phyloP scores from a whole-genome alignment of 2,797 vertebrate genomes.

The Molossus molossus region DNA sequence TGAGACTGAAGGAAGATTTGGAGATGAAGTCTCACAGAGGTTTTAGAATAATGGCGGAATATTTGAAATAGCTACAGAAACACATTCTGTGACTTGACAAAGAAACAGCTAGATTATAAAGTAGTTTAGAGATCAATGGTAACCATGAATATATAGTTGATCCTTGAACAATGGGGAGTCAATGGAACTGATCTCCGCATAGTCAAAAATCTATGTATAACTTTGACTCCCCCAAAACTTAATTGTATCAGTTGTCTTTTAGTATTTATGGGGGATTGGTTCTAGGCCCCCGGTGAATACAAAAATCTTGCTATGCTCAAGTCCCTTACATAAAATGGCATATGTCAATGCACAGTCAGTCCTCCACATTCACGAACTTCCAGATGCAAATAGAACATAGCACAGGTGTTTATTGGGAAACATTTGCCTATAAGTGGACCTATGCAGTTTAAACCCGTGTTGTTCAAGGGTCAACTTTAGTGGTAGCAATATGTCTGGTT shows the following conservation, averaged over 20 bases:
- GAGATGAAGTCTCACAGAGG: background rate
- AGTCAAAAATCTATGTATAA: background rate
- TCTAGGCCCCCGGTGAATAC: background rate
- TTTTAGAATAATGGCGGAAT: background rate
- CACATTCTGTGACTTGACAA: background rate
- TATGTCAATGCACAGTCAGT: background rate
- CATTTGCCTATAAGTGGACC: background rate
- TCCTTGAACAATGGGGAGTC: background rate
- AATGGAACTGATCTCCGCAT: background rate
- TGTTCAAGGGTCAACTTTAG: background rate
- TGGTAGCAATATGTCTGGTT: background rate
- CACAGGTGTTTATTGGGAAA: background rate
- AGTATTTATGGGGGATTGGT: background rate
- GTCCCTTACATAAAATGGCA: background rate
- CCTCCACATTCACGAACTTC: background rate
- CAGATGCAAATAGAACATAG: background rate
- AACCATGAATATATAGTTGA: background rate
- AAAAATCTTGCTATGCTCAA: background rate
- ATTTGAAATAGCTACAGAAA: background rate
- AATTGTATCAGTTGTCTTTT: background rate
- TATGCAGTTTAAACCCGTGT: background rate
- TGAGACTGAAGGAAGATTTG: conserved; percentile 1
- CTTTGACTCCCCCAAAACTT: background rate
- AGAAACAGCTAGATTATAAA: background rate
- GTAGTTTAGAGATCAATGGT: background rate